Conservation (phyloP, 2,113 vertebrate genomes). For the Ariopsis seemanni region DNA sequence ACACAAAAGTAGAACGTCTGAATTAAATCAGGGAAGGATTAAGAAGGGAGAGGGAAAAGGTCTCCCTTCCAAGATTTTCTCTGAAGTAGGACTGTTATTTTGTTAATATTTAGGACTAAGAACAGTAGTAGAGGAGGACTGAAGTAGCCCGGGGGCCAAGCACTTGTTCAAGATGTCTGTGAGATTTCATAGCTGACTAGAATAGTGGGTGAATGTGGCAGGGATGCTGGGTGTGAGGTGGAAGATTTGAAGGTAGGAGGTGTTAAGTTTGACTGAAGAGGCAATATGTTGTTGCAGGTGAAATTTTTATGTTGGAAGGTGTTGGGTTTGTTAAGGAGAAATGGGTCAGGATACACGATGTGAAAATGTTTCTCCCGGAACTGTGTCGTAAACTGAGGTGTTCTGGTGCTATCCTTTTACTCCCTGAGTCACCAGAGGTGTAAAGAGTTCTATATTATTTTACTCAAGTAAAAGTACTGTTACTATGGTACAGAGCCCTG, state of each 20-base stretch:
- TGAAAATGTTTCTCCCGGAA: not conserved
- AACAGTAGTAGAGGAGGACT: not conserved
- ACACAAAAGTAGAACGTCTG: conserved; percentile 21
- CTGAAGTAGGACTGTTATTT: not conserved
- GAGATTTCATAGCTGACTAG: not conserved
- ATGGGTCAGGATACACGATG: not conserved
- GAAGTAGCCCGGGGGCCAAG: not conserved
- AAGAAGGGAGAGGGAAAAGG: not conserved
- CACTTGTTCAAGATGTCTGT: not conserved
- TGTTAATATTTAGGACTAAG: not conserved
- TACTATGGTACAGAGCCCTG: no score
- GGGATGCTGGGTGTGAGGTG: conserved; percentile 5
- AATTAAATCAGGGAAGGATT: conserved; percentile 12
- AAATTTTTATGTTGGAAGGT: not conserved
- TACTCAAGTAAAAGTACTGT: no score
- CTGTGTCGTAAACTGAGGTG: not conserved
- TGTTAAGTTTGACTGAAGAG: not conserved
- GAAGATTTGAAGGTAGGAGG: conserved; percentile 18
- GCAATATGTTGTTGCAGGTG: conserved; percentile 19
- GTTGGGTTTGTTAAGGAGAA: not conserved
- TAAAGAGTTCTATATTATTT: no score
- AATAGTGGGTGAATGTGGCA: not conserved
- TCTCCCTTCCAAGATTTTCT: not conserved
- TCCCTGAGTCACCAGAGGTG: no score
- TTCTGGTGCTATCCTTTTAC: not conserved